Evolutionary conservation across 2,113 vertebrate genomes (phyloP).

Genomic region (Aegotheles bennettii): DNA sequence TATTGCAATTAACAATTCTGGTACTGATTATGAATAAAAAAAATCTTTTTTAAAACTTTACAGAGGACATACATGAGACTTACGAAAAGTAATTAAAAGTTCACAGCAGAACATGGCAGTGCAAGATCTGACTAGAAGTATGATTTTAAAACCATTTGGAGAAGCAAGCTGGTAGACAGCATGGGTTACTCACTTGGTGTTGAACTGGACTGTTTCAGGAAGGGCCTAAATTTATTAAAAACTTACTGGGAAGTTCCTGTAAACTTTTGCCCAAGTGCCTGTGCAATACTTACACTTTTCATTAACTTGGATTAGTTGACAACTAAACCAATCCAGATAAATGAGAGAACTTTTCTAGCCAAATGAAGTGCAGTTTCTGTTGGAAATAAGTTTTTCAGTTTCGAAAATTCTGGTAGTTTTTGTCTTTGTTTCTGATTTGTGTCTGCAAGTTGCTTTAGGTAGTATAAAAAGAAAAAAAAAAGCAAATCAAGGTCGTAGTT

Average conservation of each 20-base stretch:
- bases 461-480: background rate
- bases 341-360: background rate
- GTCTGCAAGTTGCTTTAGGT: background rate
- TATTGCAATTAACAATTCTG: constrained; percentile 14
- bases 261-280: background rate
- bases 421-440: background rate
- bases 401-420: background rate
- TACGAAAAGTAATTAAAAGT: background rate
- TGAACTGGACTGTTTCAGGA: background rate
- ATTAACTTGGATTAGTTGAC: background rate
- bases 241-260: background rate
- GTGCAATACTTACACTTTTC: background rate
- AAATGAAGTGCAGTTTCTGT: background rate
- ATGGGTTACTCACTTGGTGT: rapidly evolving
- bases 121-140: background rate
- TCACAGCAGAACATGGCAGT: background rate
- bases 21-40: background rate
- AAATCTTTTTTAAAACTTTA: background rate
- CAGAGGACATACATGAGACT: background rate
- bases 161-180: background rate
- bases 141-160: background rate
- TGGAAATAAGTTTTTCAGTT: background rate
- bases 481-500: background rate
- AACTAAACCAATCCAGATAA: background rate
- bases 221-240: background rate